These are phyloP conservation scores for Clarias macrocephalus DNA, from an alignment of 2,113 vertebrate genomes.

Conservation along the genomic window DNA sequence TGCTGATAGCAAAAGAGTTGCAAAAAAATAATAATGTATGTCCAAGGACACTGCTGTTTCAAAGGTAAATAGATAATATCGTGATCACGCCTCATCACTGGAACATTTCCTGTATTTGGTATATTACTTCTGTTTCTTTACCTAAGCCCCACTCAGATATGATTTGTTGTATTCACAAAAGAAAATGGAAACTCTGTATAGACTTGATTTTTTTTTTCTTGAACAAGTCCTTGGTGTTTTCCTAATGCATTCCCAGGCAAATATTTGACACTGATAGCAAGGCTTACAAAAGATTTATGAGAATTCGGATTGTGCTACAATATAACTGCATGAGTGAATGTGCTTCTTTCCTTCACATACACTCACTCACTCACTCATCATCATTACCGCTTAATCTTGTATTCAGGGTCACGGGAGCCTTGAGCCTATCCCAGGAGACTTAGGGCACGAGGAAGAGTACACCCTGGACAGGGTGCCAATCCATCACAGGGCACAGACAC, in stretches of 20 bases:
- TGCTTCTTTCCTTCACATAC: background rate
- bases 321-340: background rate
- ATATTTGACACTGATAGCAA: constrained; percentile 1
- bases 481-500: no score
- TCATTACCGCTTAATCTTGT: no score
- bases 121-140: background rate
- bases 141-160: background rate
- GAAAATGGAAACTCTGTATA: background rate
- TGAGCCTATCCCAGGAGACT: no score
- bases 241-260: background rate
- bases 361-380: no score
- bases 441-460: no score
- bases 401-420: no score
- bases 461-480: no score
- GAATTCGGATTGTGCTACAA: background rate
- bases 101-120: background rate
- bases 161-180: background rate
- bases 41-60: background rate
- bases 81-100: background rate
- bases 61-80: background rate
- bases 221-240: background rate
- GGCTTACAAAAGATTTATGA: background rate
- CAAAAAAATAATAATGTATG: background rate
- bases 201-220: background rate
- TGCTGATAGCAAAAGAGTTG: background rate